Evolutionary conservation across 1,140 invertebrate species (phyloP).

Genomic region (Cyclina sinensis): DNA sequence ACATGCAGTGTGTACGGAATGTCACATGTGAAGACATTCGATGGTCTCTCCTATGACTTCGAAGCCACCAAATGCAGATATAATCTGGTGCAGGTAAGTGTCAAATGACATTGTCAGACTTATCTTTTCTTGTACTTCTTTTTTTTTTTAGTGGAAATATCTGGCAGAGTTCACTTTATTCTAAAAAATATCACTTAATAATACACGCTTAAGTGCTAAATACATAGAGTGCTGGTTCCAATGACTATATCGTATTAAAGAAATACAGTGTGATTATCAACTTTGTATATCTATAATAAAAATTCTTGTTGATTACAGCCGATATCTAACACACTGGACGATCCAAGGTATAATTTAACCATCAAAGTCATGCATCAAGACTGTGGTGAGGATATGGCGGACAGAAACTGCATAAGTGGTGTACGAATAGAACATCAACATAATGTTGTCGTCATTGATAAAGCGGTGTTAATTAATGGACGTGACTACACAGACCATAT

Average conservation of each 20-base stretch:
- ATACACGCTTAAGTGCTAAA: no score
- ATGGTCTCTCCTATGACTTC: conserved; percentile 46
- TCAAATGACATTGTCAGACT: no score
- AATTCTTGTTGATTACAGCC: neutral
- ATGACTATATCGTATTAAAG: no score
- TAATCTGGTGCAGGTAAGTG: conserved; percentile 26
- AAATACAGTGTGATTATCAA: no score
- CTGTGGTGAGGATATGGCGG: conserved; percentile 9
- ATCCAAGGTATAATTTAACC: neutral
- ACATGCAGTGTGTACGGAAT: conserved; percentile 34
- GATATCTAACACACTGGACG: neutral
- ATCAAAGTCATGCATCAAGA: neutral
- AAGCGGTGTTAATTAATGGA: neutral
- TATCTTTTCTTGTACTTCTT: no score
- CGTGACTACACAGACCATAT: conserved; percentile 12
- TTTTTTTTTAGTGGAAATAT: no score
- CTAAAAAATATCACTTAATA: no score
- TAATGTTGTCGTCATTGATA: neutral
- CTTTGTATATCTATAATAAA: no score
- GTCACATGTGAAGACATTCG: conserved; percentile 43
- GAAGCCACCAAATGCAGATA: conserved; percentile 27
- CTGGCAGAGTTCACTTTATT: no score
- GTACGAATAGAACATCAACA: conserved; percentile 3
- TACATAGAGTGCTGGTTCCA: no score
- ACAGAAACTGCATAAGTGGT: conserved; percentile 23